These are phyloP conservation scores for Tetrapedia diversipes DNA, from an alignment of 2,888 invertebrate genomes.

Conservation along the genomic window DNA sequence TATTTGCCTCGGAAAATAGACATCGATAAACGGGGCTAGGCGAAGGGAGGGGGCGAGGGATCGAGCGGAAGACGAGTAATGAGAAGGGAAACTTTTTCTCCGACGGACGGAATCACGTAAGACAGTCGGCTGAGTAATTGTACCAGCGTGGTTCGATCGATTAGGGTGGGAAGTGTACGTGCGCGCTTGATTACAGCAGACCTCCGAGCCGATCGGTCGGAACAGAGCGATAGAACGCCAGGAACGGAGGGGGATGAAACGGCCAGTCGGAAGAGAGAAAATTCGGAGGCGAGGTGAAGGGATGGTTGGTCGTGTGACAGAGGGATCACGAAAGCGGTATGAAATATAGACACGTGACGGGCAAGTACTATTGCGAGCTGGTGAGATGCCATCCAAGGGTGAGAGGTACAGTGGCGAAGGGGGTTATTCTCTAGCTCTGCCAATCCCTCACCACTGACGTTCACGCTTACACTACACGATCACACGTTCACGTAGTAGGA, in stretches of 20 bases:
- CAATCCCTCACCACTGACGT: no score
- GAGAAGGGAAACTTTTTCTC: constrained; percentile 28
- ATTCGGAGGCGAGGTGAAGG: constrained; percentile 22
- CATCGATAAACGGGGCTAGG: no score
- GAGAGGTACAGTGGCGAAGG: no score
- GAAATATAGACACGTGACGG: background rate
- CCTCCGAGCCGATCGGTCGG: constrained; percentile 64
- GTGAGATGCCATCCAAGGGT: no score
- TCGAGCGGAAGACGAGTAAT: constrained; percentile 1
- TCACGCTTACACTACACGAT: no score
- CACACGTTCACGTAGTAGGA: no score
- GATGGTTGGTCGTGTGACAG: constrained; percentile 31
- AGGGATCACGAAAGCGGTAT: constrained; percentile 15
- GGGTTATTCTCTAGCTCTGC: no score
- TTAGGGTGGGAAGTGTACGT: constrained; percentile 53
- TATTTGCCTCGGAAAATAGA: no score
- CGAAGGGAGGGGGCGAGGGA: background rate
- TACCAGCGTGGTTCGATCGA: constrained; percentile 60
- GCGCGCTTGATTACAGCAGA: constrained; percentile 66
- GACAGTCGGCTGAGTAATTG: constrained; percentile 54
- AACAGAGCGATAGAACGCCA: constrained; percentile 62
- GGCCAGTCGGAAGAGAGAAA: constrained; percentile 47
- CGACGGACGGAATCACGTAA: constrained; percentile 49
- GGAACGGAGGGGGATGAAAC: constrained; percentile 29
- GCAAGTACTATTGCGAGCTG: background rate